phyloP scores from a whole-genome alignment of 2,797 vertebrate species.

The Zalophus californianus region DNA sequence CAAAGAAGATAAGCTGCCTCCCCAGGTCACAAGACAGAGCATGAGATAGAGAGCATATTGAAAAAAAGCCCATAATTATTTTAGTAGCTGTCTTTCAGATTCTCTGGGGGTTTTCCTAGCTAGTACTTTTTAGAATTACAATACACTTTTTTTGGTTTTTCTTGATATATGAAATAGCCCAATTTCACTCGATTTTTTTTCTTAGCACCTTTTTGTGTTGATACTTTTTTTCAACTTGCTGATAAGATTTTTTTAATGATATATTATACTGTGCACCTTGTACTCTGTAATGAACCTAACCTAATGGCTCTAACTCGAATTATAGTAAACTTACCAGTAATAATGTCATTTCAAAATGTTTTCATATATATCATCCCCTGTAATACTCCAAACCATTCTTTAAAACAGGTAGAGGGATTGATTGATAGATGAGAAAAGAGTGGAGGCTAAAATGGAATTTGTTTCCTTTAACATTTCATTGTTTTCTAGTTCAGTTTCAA shows the following conservation, averaged over 20 bases:
- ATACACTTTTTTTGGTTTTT: not conserved
- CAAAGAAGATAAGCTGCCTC: not conserved
- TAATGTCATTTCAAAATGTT: not conserved
- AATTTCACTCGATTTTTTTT: not conserved
- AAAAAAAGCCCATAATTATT: not conserved
- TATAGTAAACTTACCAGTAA: not conserved
- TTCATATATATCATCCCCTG: not conserved
- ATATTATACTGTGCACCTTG: not conserved
- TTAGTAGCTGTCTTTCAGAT: not conserved
- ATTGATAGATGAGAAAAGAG: not conserved
- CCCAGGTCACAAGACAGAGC: slow-evolving; percentile 38
- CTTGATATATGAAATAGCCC: not conserved
- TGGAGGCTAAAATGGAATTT: slow-evolving; percentile 11
- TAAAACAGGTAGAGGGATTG: not conserved
- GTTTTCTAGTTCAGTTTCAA: not conserved
- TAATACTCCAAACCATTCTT: not conserved
- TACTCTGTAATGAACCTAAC: not conserved
- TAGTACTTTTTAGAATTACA: slow-evolving; percentile 29
- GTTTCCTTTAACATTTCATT: slow-evolving; percentile 20
- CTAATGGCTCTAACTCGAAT: not conserved
- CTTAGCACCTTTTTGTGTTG: not conserved
- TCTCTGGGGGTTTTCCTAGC: not conserved
- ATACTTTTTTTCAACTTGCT: not conserved
- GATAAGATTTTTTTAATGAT: not conserved
- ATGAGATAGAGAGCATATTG: not conserved